These are phyloP conservation scores for Serilophus lunatus DNA, from an alignment of 2,113 vertebrate species.

Conservation along the genomic window DNA sequence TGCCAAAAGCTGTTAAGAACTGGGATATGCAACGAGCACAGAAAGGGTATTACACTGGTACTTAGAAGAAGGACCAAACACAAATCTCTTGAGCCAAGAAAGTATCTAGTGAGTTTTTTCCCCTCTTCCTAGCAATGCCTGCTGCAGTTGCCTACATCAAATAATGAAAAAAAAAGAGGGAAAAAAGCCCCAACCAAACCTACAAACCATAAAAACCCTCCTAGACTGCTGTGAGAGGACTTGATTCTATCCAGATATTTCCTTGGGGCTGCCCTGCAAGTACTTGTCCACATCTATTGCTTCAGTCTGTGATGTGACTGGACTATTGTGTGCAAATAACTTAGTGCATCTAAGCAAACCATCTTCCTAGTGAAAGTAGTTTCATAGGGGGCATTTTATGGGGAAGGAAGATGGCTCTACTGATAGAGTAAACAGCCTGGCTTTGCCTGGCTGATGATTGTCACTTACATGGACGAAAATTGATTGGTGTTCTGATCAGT, in stretches of 20 bases:
- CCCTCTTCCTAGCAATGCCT: neutral
- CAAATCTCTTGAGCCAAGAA: neutral
- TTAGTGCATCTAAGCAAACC: neutral
- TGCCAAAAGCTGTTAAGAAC: neutral
- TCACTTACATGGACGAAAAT: neutral
- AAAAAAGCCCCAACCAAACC: neutral
- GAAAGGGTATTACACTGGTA: neutral
- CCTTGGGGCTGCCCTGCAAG: neutral
- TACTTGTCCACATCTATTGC: neutral
- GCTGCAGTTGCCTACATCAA: accelerated
- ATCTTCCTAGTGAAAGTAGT: neutral
- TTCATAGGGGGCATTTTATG: neutral
- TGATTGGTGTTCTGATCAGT: neutral
- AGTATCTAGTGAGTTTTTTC: neutral
- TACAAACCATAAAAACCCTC: neutral
- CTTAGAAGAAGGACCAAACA: neutral
- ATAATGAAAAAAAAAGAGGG: neutral
- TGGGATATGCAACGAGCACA: neutral
- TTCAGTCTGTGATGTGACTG: neutral
- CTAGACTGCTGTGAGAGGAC: neutral
- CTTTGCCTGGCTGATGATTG: neutral
- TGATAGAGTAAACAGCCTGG: neutral
- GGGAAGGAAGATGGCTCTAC: neutral
- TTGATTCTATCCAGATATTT: neutral
- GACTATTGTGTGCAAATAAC: neutral